Conservation (phyloP, 2,888 invertebrate genomes). For the Pemphredon lugubris region DNA sequence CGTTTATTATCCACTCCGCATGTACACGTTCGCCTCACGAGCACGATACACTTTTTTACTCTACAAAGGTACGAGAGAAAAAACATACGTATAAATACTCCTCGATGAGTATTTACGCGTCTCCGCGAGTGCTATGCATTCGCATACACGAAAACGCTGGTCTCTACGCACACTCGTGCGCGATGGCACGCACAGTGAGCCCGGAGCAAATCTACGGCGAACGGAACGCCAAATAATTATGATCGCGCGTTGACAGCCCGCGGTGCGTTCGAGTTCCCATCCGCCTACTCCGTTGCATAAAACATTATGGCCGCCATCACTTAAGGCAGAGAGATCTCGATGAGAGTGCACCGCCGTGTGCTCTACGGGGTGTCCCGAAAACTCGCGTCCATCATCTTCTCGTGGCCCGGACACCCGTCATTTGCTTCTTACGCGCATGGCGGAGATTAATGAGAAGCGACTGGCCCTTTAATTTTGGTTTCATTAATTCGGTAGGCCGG, state of each 20-base stretch:
- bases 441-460: constrained; percentile 66
- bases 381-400: constrained; percentile 62
- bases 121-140: no score
- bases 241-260: constrained; percentile 75
- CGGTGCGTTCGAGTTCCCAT: constrained; percentile 64
- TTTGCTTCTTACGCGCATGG: constrained; percentile 60
- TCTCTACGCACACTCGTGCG: neutral
- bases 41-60: no score
- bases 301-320: constrained; percentile 76
- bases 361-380: constrained; percentile 73
- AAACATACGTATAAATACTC: no score
- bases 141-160: neutral
- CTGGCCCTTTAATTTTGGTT: constrained; percentile 64
- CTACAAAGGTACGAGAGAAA: no score
- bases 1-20: no score
- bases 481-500: constrained; percentile 64
- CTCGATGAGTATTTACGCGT: no score
- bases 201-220: constrained; percentile 21
- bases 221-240: constrained; percentile 67
- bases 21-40: no score
- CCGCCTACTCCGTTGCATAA: constrained; percentile 71
- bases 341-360: constrained; percentile 50
- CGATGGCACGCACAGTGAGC: neutral
- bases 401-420: constrained; percentile 56
- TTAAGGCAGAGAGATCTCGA: constrained; percentile 59